Percentiles rank a stretch among this genome's conserved stretches.
Evolutionary conservation across 2,888 invertebrate species (phyloP).

Genomic region (Ormyrus rosae): DNA sequence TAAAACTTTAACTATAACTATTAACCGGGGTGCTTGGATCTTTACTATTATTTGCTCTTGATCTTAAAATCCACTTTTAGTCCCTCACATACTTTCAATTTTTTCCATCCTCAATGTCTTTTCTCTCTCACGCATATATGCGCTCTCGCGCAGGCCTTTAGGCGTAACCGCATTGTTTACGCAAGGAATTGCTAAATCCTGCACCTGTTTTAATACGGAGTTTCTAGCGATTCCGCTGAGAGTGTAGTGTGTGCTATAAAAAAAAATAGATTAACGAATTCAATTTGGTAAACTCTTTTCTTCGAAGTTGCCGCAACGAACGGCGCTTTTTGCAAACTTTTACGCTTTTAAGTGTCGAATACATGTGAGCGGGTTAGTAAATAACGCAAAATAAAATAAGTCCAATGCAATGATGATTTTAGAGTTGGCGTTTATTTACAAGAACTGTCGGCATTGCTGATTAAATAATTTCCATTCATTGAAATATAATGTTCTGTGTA

Average conservation of each 20-base stretch:
- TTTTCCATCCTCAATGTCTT: slow-evolving; percentile 13
- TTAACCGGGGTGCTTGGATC: background rate
- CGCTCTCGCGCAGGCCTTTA: slow-evolving; percentile 31
- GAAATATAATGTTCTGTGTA: too few relatives aligned
- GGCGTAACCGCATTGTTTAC: slow-evolving; percentile 42
- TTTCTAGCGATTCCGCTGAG: slow-evolving; percentile 2
- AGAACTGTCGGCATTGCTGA: too few relatives aligned
- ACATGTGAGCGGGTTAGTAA: too few relatives aligned
- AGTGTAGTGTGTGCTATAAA: background rate
- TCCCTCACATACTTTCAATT: slow-evolving; percentile 22
- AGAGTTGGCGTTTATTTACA: too few relatives aligned
- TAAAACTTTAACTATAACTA: too few relatives aligned
- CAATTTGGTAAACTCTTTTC: background rate
- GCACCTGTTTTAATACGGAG: slow-evolving; percentile 25
- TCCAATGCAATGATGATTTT: too few relatives aligned
- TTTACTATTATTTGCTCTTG: slow-evolving; percentile 29
- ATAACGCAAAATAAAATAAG: too few relatives aligned
- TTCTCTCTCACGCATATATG: background rate
- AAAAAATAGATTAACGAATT: background rate
- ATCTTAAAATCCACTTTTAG: slow-evolving; percentile 38
- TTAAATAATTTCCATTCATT: too few relatives aligned
- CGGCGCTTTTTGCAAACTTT: too few relatives aligned
- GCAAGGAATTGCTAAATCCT: slow-evolving; percentile 51
- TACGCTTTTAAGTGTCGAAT: too few relatives aligned
- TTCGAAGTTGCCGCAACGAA: too few relatives aligned